These are phyloP conservation scores for Thalassophryne amazonica DNA, from an alignment of 2,797 vertebrate genomes.

Conservation along the genomic window DNA sequence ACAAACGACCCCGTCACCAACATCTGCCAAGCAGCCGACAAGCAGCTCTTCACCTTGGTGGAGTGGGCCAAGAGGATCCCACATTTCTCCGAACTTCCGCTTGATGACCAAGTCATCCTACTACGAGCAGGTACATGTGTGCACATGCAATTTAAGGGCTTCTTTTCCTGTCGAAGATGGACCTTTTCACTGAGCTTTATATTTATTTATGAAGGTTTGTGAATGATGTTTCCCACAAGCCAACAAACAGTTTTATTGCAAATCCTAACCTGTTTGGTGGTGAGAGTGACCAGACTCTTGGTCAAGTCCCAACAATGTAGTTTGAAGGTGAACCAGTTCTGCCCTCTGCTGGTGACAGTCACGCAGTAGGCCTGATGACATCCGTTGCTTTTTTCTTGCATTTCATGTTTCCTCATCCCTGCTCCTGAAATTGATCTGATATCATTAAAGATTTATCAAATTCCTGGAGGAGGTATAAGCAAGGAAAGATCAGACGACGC, in stretches of 20 bases:
- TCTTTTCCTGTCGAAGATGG: too few species aligned
- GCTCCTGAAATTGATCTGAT: too few species aligned
- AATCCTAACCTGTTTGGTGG: too few species aligned
- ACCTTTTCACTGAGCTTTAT: too few species aligned
- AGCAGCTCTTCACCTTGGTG: slow-evolving; percentile 92
- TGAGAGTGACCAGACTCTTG: slow-evolving; percentile 46
- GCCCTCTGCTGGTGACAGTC: slow-evolving; percentile 59
- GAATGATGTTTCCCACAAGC: too few species aligned
- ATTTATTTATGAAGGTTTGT: too few species aligned
- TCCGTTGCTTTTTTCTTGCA: not conserved
- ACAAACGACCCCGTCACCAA: slow-evolving; percentile 96
- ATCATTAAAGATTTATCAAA: too few species aligned
- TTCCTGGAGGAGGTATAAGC: too few species aligned
- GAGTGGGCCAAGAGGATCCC: slow-evolving; percentile 95
- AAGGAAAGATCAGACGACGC: too few species aligned
- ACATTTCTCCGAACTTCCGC: slow-evolving; percentile 89
- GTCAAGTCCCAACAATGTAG: slow-evolving; percentile 16
- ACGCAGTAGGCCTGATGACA: not conserved
- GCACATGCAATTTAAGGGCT: too few species aligned
- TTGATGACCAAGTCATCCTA: slow-evolving; percentile 96
- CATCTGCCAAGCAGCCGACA: slow-evolving; percentile 95
- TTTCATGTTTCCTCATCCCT: too few species aligned
- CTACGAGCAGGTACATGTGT: slow-evolving; percentile 86
- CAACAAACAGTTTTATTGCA: too few species aligned
- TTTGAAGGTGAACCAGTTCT: slow-evolving; percentile 21